These are phyloP conservation scores for Napeogenes inachia DNA, from an alignment of 2,888 invertebrate genomes.

Conservation along the genomic window DNA sequence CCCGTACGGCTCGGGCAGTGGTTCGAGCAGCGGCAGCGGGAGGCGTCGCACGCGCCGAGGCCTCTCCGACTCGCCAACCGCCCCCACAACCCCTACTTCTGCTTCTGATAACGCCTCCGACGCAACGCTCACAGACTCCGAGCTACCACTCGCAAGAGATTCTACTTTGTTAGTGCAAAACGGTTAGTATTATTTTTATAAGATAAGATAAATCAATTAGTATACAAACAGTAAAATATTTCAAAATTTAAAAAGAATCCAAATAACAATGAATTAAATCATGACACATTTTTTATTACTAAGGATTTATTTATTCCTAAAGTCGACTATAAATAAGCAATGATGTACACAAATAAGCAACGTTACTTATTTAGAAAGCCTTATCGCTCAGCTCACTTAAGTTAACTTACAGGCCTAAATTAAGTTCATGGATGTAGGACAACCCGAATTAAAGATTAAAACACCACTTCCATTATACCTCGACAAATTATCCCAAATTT, in stretches of 20 bases:
- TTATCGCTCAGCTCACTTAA: constrained; percentile 48
- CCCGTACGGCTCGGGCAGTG: constrained; percentile 89
- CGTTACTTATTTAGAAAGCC: constrained; percentile 22
- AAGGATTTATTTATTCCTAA: too few relatives aligned
- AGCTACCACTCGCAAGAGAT: constrained; percentile 88
- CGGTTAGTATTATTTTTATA: constrained; percentile 74
- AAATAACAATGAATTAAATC: too few relatives aligned
- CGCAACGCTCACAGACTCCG: constrained; percentile 90
- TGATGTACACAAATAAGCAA: constrained; percentile 10
- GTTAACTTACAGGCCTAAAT: constrained; percentile 50
- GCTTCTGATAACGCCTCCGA: constrained; percentile 89
- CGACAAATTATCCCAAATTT: constrained; percentile 59
- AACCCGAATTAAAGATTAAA: constrained; percentile 68
- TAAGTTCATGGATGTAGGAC: constrained; percentile 50
- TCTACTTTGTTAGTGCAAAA: constrained; percentile 89
- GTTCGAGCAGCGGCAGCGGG: constrained; percentile 80
- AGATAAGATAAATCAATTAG: neutral
- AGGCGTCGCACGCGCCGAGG: constrained; percentile 77
- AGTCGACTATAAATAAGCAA: neutral
- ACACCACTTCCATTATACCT: constrained; percentile 55
- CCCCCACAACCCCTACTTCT: constrained; percentile 79
- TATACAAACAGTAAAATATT: neutral
- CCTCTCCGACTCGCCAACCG: constrained; percentile 86
- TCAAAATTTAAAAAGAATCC: neutral
- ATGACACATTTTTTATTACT: too few relatives aligned